Conservation (phyloP, 2,888 invertebrate genomes). For the Acronicta psi region DNA sequence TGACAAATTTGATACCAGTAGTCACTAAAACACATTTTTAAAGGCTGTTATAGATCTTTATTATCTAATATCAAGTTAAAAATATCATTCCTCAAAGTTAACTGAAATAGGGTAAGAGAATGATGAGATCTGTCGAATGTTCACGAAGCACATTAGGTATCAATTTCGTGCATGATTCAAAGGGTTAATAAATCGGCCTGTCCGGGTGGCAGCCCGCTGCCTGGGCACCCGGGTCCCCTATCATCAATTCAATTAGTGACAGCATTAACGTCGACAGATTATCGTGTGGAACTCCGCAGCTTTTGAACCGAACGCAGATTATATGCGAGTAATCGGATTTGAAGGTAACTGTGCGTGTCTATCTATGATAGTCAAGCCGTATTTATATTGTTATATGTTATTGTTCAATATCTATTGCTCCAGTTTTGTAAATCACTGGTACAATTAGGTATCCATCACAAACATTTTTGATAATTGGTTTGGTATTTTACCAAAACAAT, state of each 20-base stretch:
- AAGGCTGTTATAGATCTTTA: too few relatives aligned
- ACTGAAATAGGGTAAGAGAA: neutral
- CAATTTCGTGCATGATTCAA: neutral
- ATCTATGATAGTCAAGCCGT: conserved; percentile 17
- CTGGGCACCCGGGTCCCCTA: conserved; percentile 8
- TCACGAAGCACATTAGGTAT: neutral
- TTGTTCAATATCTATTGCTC: neutral
- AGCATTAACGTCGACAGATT: conserved; percentile 38
- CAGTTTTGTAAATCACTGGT: too few relatives aligned
- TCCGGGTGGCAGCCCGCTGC: conserved; percentile 3
- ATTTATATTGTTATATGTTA: conserved; percentile 12
- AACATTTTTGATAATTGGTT: too few relatives aligned
- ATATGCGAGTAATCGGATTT: conserved; percentile 33
- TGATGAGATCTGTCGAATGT: neutral
- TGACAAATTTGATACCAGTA: too few relatives aligned
- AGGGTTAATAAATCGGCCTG: neutral
- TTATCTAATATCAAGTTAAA: too few relatives aligned
- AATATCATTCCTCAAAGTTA: neutral
- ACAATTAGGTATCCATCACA: too few relatives aligned
- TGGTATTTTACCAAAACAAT: too few relatives aligned
- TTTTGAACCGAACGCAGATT: conserved; percentile 43
- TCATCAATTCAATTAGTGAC: conserved; percentile 52
- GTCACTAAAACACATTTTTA: too few relatives aligned
- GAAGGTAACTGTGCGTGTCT: conserved; percentile 23
- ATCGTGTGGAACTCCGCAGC: conserved; percentile 27